Conservation (phyloP, 1,140 invertebrate species). For the Dendroctonus valens region DNA sequence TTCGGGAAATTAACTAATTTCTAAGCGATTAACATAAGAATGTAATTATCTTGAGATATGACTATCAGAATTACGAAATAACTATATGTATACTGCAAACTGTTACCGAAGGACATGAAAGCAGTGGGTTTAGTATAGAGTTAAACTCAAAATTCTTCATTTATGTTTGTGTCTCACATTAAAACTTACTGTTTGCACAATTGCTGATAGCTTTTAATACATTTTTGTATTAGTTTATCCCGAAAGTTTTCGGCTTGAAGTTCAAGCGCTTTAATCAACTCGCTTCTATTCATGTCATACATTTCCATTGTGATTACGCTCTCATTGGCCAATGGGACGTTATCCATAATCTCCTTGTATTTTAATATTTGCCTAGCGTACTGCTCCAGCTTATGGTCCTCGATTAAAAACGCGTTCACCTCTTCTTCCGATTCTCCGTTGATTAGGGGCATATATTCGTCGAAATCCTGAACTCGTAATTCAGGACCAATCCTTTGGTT, state of each 20-base stretch:
- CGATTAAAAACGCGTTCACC: conserved; percentile 67
- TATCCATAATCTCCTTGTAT: conserved; percentile 63
- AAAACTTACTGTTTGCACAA: conserved; percentile 70
- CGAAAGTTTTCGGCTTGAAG: conserved; percentile 67
- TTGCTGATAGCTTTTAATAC: conserved; percentile 78
- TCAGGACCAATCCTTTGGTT: conserved; percentile 71
- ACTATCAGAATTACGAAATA: neutral
- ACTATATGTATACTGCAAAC: neutral
- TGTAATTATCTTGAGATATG: too few relatives aligned
- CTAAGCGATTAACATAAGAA: too few relatives aligned
- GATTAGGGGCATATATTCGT: conserved; percentile 77
- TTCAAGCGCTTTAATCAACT: conserved; percentile 73
- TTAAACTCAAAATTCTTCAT: too few relatives aligned
- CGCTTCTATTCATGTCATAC: conserved; percentile 80
- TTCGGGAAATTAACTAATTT: too few relatives aligned
- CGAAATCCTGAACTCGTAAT: conserved; percentile 71
- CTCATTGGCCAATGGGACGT: conserved; percentile 64
- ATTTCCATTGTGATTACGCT: conserved; percentile 74
- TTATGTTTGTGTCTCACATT: neutral
- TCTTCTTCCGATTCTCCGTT: conserved; percentile 63
- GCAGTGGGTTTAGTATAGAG: too few relatives aligned
- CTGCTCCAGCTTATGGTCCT: conserved; percentile 65
- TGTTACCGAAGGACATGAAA: neutral
- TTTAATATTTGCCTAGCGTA: conserved; percentile 63
- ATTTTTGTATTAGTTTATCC: conserved; percentile 67